phyloP scores from a whole-genome alignment of 2,888 invertebrate species.

The Latheticus oryzae region DNA sequence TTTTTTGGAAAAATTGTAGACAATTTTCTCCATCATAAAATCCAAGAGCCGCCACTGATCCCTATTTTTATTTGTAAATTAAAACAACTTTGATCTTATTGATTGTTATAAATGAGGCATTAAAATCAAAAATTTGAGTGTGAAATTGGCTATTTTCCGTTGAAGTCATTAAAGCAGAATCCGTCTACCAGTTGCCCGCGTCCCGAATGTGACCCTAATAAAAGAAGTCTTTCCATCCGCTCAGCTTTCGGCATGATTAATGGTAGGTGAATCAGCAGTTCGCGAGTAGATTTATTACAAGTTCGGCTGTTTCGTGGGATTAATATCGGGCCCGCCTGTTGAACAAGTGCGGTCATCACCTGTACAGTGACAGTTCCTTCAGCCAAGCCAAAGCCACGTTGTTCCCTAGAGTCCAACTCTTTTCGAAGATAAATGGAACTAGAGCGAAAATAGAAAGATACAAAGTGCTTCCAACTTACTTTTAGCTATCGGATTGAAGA shows the following conservation, averaged over 20 bases:
- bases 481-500: constrained; percentile 14
- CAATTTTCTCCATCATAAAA: too few relatives aligned
- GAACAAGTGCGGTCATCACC: constrained; percentile 48
- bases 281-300: constrained; percentile 53
- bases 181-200: too few relatives aligned
- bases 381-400: constrained; percentile 33
- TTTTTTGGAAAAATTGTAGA: too few relatives aligned
- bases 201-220: too few relatives aligned
- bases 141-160: constrained; percentile 39
- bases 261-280: constrained; percentile 56
- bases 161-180: too few relatives aligned
- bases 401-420: constrained; percentile 38
- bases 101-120: too few relatives aligned
- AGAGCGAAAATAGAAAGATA: constrained; percentile 41
- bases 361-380: constrained; percentile 45
- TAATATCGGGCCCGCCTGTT: constrained; percentile 48
- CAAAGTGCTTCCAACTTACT: constrained; percentile 34
- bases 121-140: too few relatives aligned
- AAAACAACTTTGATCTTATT: too few relatives aligned
- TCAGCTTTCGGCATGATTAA: constrained; percentile 52
- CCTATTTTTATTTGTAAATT: too few relatives aligned
- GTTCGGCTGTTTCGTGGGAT: constrained; percentile 47
- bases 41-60: too few relatives aligned
- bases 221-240: constrained; percentile 37
- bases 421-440: constrained; percentile 41